Percentiles rank a stretch among this genome's conserved stretches.
These are phyloP conservation scores for Tupaia chinensis DNA, from an alignment of 2,113 vertebrate species.

Conservation along the genomic window DNA sequence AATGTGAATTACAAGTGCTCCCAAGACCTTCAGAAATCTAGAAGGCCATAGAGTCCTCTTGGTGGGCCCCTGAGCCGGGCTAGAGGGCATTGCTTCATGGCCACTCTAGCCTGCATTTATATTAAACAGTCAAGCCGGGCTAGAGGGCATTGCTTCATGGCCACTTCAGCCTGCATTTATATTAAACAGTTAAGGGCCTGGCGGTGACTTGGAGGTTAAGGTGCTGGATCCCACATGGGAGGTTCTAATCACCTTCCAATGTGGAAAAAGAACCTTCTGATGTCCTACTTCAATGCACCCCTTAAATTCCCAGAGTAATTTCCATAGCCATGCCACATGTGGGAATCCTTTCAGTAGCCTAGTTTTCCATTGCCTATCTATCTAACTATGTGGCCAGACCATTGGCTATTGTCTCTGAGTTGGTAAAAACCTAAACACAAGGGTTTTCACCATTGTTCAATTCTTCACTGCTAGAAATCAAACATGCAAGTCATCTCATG, in stretches of 20 bases:
- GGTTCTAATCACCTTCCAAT: neutral
- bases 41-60: neutral
- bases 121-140: too few relatives aligned
- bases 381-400: neutral
- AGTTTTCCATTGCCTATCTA: neutral
- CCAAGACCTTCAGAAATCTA: neutral
- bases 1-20: neutral
- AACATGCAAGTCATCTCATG: neutral
- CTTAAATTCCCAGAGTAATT: neutral
- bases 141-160: neutral
- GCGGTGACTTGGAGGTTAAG: too few relatives aligned
- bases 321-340: neutral
- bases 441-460: neutral
- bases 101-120: too few relatives aligned
- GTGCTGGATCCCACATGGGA: neutral
- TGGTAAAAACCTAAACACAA: neutral
- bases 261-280: neutral
- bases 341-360: neutral
- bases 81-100: too few relatives aligned
- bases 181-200: neutral
- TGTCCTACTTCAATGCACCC: neutral
- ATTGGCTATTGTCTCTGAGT: neutral
- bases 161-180: neutral
- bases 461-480: neutral
- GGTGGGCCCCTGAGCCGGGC: neutral